Conservation (phyloP, 2,113 vertebrate genomes). For the Beaufortia kweichowensis region DNA sequence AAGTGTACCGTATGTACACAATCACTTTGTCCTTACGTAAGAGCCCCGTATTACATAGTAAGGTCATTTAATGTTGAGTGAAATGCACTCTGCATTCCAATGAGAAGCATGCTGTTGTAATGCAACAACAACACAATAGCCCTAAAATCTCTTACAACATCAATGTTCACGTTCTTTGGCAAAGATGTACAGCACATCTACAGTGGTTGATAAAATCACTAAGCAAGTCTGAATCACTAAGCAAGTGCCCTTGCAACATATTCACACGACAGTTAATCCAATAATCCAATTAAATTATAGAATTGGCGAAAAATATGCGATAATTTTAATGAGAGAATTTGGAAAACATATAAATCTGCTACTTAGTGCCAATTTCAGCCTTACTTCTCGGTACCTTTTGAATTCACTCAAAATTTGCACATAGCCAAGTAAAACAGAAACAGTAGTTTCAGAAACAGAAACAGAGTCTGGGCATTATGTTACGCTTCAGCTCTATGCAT, state of each 20-base stretch:
- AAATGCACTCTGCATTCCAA: constrained; percentile 42
- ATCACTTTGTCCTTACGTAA: constrained; percentile 41
- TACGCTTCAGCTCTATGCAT: not conserved
- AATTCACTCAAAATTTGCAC: constrained; percentile 28
- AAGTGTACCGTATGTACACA: constrained; percentile 28
- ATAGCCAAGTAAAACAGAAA: not conserved
- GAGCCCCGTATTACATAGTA: constrained; percentile 39
- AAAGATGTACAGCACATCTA: not conserved
- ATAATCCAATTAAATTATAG: too few relatives aligned
- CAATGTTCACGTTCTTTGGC: constrained; percentile 1
- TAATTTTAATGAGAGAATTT: constrained; percentile 66
- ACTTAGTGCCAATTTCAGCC: constrained; percentile 66
- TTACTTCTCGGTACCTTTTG: constrained; percentile 46
- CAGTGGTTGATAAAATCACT: constrained; percentile 29
- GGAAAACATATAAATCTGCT: constrained; percentile 44
- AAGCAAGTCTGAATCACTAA: not conserved
- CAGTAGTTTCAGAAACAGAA: not conserved
- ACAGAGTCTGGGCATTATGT: not conserved
- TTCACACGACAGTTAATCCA: constrained; percentile 66
- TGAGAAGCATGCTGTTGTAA: constrained; percentile 35
- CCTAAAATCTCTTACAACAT: constrained; percentile 31
- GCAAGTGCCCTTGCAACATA: constrained; percentile 43
- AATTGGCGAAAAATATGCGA: constrained; percentile 56
- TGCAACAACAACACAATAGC: constrained; percentile 33
- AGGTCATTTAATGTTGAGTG: constrained; percentile 48